phyloP scores from a whole-genome alignment of 2,113 vertebrate genomes.

The Glaucidium brasilianum region DNA sequence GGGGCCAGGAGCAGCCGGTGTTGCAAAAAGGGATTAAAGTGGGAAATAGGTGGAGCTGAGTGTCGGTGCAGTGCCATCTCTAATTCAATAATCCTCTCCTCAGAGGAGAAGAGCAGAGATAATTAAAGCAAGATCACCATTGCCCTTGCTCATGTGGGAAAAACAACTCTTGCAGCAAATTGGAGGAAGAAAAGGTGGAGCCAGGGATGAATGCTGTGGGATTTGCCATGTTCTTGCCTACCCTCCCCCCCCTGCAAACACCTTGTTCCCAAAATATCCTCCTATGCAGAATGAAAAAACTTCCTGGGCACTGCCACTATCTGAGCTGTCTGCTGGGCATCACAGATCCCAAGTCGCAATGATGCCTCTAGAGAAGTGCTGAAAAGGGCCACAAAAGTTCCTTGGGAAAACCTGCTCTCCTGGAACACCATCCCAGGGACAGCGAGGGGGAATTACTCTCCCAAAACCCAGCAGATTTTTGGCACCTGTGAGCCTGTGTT shows the following conservation, averaged over 20 bases:
- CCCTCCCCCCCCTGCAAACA: background rate
- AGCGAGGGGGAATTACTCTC: background rate
- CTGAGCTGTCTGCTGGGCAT: background rate
- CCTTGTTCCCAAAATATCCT: background rate
- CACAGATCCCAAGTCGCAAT: background rate
- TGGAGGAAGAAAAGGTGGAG: background rate
- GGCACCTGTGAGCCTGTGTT: background rate
- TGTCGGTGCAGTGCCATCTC: background rate
- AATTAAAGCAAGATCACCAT: background rate
- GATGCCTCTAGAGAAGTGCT: background rate
- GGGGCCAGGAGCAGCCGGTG: background rate
- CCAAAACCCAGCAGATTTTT: background rate
- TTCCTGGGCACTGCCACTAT: background rate
- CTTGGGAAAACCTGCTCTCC: background rate
- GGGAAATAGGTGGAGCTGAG: background rate
- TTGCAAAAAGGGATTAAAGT: background rate
- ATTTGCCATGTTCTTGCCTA: accelerated
- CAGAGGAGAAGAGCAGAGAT: background rate
- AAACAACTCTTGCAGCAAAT: background rate
- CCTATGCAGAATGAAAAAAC: background rate
- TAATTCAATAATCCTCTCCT: background rate
- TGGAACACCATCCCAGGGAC: background rate
- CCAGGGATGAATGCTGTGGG: background rate
- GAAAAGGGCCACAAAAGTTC: background rate
- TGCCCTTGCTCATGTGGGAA: background rate